Evolutionary conservation across 2,797 vertebrate genomes (phyloP).

Genomic region (Pterois miles): DNA sequence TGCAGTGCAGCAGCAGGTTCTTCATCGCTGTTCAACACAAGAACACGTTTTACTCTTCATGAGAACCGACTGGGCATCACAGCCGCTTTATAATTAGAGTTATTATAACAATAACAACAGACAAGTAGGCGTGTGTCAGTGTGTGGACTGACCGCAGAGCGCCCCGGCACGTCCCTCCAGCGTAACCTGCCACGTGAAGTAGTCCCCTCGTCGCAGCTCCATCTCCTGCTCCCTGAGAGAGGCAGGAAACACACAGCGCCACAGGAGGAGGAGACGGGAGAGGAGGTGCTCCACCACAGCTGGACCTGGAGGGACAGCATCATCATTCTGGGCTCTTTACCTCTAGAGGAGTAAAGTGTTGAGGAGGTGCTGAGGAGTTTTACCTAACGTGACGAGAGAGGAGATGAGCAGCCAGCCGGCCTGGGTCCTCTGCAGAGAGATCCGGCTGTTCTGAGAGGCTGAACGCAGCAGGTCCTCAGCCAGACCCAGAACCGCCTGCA

Average conservation of each 20-base stretch:
- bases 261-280: constrained; percentile 87
- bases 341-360: too few relatives aligned
- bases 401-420: constrained; percentile 92
- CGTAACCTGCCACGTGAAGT: constrained; percentile 95
- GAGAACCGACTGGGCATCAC: too few relatives aligned
- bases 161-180: constrained; percentile 92
- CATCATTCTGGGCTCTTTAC: too few relatives aligned
- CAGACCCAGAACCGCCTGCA: constrained; percentile 87
- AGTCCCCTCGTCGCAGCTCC: constrained; percentile 91
- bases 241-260: constrained; percentile 90
- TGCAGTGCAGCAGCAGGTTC: constrained; percentile 89
- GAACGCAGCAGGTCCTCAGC: constrained; percentile 92
- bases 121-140: too few relatives aligned
- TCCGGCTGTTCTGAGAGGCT: constrained; percentile 90
- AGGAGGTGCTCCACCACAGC: constrained; percentile 89
- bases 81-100: not conserved
- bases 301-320: constrained; percentile 79
- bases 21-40: constrained; percentile 79
- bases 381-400: constrained; percentile 91
- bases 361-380: too few relatives aligned
- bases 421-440: constrained; percentile 90
- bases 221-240: constrained; percentile 89
- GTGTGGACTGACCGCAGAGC: constrained; percentile 75
- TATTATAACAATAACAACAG: too few relatives aligned
- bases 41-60: not conserved